Conservation (phyloP, 2,113 vertebrate genomes). For the Nycticryphes semicollaris region DNA sequence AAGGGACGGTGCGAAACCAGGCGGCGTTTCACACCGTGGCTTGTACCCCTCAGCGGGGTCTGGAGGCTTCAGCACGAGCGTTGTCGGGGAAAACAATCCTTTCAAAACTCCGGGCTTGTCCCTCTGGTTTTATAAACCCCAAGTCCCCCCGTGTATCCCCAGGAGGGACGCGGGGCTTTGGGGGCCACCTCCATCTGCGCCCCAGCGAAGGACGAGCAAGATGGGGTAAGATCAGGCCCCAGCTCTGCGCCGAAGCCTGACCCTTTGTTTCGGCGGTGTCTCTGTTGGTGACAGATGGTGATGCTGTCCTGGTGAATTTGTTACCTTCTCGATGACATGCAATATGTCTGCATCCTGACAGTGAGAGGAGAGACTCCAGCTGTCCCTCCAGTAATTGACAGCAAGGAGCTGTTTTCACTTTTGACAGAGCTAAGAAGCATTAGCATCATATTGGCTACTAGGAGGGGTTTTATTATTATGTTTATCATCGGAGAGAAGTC, state of each 20-base stretch:
- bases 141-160: background rate
- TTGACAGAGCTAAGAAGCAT: slow-evolving; percentile 75
- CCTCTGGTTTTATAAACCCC: background rate
- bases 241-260: slow-evolving; percentile 65
- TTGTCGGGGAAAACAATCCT: background rate
- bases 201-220: background rate
- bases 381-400: slow-evolving; percentile 81
- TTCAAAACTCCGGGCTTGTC: background rate
- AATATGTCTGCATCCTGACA: slow-evolving; percentile 87
- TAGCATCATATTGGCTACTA: slow-evolving; percentile 69
- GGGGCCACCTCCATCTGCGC: background rate
- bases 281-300: slow-evolving; percentile 89
- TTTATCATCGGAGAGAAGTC: slow-evolving; percentile 55
- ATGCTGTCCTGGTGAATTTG: slow-evolving; percentile 85
- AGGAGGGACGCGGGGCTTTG: background rate
- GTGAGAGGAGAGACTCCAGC: slow-evolving; percentile 85
- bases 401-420: slow-evolving; percentile 71
- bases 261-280: slow-evolving; percentile 80
- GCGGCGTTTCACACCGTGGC: rapidly evolving
- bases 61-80: background rate
- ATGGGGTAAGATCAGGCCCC: slow-evolving; percentile 39
- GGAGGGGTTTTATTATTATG: slow-evolving; percentile 56
- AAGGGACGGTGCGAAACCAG: background rate
- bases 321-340: slow-evolving; percentile 89
- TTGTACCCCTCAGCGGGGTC: background rate